These are phyloP conservation scores for Clytia hemisphaerica DNA, from an alignment of 30 jellyfish, hydroid and myxozoan genomes.

Conservation along the genomic window DNA sequence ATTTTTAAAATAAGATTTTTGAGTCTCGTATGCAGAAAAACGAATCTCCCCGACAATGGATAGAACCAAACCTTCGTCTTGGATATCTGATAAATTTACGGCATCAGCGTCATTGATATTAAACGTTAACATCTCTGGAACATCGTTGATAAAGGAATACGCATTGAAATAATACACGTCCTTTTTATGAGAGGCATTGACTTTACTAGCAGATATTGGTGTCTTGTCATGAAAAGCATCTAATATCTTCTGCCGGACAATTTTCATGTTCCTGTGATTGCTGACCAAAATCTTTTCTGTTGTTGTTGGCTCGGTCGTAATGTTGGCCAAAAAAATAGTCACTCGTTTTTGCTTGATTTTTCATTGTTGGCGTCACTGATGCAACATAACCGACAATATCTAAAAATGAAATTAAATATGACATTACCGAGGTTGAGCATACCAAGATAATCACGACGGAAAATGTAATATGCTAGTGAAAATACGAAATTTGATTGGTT, in stretches of 20 bases:
- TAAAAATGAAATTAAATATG: no score
- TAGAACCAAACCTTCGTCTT: background rate
- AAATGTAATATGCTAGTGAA: no score
- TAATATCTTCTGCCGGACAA: background rate
- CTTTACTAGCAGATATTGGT: background rate
- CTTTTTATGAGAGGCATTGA: background rate
- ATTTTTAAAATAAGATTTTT: background rate
- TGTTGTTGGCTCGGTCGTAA: background rate
- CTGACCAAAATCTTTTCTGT: background rate
- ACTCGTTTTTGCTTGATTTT: background rate
- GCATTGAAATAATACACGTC: background rate
- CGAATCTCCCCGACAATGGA: background rate
- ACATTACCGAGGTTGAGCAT: no score
- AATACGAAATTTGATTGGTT: no score
- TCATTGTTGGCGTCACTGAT: background rate
- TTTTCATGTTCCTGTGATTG: background rate
- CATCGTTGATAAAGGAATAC: background rate
- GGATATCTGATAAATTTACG: background rate
- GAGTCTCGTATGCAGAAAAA: background rate
- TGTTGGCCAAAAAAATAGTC: background rate
- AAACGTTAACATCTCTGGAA: background rate
- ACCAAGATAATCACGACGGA: no score
- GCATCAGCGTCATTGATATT: constrained; percentile 12
- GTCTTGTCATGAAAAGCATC: constrained; percentile 6
- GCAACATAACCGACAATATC: background rate